Evolutionary conservation across 2,797 vertebrate species (phyloP).

Genomic region (Poeciliopsis turneri): DNA sequence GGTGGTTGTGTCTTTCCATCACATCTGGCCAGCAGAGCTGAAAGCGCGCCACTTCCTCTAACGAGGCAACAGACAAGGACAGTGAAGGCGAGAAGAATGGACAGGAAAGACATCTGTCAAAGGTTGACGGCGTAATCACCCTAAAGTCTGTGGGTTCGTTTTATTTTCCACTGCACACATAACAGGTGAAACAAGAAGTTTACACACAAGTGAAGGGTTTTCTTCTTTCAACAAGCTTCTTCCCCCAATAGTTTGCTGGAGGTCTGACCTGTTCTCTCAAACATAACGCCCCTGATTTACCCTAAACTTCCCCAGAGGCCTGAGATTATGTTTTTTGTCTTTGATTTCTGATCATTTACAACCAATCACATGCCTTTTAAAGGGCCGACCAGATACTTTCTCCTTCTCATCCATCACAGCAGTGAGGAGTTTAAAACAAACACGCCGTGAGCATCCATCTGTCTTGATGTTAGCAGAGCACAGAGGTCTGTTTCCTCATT

Average conservation of each 20-base stretch:
- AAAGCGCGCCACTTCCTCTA: constrained; percentile 60
- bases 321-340: neutral
- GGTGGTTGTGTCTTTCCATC: constrained; percentile 60
- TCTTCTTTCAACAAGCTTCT: neutral
- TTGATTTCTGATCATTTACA: constrained; percentile 5
- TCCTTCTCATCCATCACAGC: constrained; percentile 56
- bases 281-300: too few relatives aligned
- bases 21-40: constrained; percentile 73
- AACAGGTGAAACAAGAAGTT: neutral
- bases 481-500: constrained; percentile 79
- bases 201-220: neutral
- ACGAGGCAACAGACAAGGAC: constrained; percentile 35
- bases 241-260: neutral
- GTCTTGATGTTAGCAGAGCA: constrained; percentile 75
- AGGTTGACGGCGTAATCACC: neutral
- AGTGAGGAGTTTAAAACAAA: constrained; percentile 75
- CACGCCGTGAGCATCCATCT: constrained; percentile 74
- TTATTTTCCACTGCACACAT: neutral
- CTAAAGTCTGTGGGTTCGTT: neutral
- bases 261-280: neutral
- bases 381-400: constrained; percentile 21
- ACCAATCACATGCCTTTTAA: constrained; percentile 12
- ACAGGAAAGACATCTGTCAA: constrained; percentile 6
- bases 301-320: neutral
- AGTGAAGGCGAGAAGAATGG: constrained; percentile 6